Percentiles rank a stretch among this genome's conserved stretches.
These are phyloP conservation scores for Tortricodes alternella DNA, from an alignment of 2,888 invertebrate species.

Conservation along the genomic window DNA sequence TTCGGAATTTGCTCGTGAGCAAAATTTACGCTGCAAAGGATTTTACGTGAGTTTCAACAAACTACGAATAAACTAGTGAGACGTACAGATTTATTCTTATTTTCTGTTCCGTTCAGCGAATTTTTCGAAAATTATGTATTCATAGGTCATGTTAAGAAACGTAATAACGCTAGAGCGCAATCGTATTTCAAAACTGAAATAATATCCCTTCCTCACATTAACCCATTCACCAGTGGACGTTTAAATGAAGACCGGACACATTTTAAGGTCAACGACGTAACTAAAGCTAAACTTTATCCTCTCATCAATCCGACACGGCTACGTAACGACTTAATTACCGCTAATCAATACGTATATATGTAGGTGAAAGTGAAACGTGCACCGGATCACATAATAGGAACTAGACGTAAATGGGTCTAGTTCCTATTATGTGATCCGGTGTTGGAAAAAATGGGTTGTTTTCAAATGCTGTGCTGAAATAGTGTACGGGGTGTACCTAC, in stretches of 20 bases:
- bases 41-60: no score
- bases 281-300: constrained; percentile 17
- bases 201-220: neutral
- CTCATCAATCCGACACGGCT: constrained; percentile 22
- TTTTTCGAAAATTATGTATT: no score
- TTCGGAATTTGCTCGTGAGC: no score
- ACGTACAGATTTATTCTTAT: no score
- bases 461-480: neutral
- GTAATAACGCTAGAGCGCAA: neutral
- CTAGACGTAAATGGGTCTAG: constrained; percentile 21
- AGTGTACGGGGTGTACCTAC: neutral
- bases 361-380: constrained; percentile 31
- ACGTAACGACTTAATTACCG: constrained; percentile 28
- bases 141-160: no score
- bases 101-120: no score
- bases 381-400: no score
- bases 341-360: constrained; percentile 33
- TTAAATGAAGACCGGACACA: constrained; percentile 19
- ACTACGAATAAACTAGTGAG: no score
- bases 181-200: neutral
- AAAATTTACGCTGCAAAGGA: no score
- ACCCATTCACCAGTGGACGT: neutral
- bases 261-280: constrained; percentile 29
- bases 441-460: constrained; percentile 12
- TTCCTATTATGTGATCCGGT: constrained; percentile 27